Evolutionary conservation across 2,113 vertebrate species (phyloP).

Genomic region (Embiotoca jacksoni): DNA sequence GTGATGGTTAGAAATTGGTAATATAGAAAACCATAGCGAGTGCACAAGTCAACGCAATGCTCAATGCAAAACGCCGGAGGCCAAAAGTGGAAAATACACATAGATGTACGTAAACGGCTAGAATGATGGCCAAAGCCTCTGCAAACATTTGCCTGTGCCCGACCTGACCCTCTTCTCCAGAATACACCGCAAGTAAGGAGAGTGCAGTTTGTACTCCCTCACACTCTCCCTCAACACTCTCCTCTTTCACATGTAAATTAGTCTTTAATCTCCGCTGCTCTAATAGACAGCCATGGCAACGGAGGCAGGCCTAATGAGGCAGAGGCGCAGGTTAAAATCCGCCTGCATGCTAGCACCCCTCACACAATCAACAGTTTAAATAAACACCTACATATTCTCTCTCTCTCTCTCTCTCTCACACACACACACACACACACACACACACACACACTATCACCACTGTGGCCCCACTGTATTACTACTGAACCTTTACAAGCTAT

Average conservation of each 20-base stretch:
- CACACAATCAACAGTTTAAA: constrained; percentile 73
- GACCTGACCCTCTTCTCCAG: constrained; percentile 59
- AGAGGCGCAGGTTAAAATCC: constrained; percentile 77
- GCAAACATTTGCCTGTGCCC: constrained; percentile 63
- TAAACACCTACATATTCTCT: constrained; percentile 14
- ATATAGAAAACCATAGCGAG: not conserved
- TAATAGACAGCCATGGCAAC: constrained; percentile 85
- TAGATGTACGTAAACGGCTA: constrained; percentile 5
- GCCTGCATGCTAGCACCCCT: constrained; percentile 64
- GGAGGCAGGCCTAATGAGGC: constrained; percentile 81
- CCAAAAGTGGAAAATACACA: not conserved
- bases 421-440: constrained; percentile 16
- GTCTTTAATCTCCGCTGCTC: constrained; percentile 80
- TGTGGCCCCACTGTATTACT: no score
- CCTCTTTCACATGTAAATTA: constrained; percentile 84
- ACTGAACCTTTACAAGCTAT: constrained; percentile 9
- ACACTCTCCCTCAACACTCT: constrained; percentile 48
- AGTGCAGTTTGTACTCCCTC: constrained; percentile 48
- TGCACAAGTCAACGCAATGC: not conserved
- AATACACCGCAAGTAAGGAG: constrained; percentile 56
- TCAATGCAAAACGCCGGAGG: not conserved
- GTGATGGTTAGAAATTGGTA: no score
- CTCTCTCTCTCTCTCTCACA: not conserved
- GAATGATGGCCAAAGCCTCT: constrained; percentile 58
- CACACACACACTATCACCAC: not conserved